phyloP scores from a whole-genome alignment of 2,113 vertebrate species.

The Actenoides lindsayi region DNA sequence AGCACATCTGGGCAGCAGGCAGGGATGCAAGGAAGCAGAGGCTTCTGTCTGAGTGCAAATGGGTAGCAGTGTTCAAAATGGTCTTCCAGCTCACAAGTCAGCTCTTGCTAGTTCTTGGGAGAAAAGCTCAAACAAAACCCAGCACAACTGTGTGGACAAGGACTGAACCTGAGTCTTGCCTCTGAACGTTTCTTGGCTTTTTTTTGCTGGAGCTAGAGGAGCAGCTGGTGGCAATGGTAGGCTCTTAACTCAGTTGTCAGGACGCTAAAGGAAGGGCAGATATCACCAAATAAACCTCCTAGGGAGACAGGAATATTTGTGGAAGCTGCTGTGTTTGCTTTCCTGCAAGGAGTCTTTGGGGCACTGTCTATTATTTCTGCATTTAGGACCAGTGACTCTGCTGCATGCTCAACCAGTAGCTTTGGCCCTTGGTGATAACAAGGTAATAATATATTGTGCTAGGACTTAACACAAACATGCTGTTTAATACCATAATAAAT shows the following conservation, averaged over 20 bases:
- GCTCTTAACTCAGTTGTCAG: not conserved
- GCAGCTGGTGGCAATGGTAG: not conserved
- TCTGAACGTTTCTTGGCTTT: not conserved
- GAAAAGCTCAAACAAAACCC: not conserved
- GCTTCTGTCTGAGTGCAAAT: not conserved
- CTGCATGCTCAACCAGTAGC: accelerated
- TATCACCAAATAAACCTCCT: accelerated
- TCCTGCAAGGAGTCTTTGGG: not conserved
- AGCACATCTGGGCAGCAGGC: not conserved
- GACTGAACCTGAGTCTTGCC: not conserved
- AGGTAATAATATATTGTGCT: not conserved
- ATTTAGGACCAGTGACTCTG: not conserved
- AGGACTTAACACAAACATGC: not conserved
- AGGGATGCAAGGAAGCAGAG: not conserved
- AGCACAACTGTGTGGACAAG: accelerated
- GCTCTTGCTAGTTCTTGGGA: not conserved
- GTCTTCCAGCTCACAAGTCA: not conserved
- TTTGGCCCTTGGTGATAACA: not conserved
- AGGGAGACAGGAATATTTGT: accelerated
- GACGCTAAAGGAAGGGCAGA: not conserved
- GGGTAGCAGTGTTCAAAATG: not conserved
- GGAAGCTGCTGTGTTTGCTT: not conserved
- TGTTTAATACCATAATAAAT: not conserved
- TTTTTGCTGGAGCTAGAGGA: not conserved
- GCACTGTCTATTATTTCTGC: not conserved